Evolutionary conservation across 2,113 vertebrate species (phyloP).

Genomic region (Numida meleagris): DNA sequence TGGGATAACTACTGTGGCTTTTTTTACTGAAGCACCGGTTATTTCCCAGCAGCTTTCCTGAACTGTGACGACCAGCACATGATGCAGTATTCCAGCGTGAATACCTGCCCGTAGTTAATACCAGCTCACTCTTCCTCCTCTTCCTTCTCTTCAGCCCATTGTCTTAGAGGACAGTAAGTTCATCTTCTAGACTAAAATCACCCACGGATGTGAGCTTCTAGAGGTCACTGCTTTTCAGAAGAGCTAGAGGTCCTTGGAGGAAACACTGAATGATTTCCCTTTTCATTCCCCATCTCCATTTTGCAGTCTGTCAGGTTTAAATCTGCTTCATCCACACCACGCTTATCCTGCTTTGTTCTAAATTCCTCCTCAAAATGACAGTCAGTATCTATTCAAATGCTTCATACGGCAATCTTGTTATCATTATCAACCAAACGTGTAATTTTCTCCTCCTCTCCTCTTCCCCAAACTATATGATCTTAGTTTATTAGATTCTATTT

Average conservation of each 20-base stretch:
- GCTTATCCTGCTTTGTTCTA: neutral
- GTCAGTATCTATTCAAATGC: neutral
- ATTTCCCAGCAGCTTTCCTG: neutral
- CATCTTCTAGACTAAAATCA: neutral
- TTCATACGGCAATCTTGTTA: conserved; percentile 21
- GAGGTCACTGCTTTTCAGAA: neutral
- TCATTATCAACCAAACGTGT: conserved; percentile 23
- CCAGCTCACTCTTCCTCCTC: neutral
- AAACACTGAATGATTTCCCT: neutral
- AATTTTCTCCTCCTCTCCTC: conserved; percentile 37
- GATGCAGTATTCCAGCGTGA: neutral
- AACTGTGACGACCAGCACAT: neutral
- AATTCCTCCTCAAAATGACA: conserved; percentile 35
- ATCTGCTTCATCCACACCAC: neutral
- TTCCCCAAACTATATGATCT: conserved; percentile 11
- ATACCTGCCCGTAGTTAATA: neutral
- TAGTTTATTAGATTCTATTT: conserved; percentile 21
- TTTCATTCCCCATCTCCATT: neutral
- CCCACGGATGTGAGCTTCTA: neutral
- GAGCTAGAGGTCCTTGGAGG: neutral
- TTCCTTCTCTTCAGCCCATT: neutral
- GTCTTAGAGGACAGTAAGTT: neutral
- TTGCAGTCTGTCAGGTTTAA: neutral
- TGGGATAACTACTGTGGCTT: neutral
- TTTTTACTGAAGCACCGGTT: neutral